These are phyloP conservation scores for Hypanus sabinus DNA, from an alignment of 2,113 vertebrate species.

Conservation along the genomic window DNA sequence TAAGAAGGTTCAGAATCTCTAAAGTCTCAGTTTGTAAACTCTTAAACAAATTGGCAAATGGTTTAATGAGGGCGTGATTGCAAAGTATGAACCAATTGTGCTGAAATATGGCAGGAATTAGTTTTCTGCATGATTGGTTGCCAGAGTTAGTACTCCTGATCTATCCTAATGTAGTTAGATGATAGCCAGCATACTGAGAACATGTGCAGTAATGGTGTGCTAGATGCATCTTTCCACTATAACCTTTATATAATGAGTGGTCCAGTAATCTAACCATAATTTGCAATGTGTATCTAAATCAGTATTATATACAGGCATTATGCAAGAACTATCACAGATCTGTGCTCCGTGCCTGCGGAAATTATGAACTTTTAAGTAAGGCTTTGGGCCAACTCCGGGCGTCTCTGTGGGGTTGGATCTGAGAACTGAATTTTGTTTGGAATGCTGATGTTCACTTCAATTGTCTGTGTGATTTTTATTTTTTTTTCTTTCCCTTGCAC, in stretches of 20 bases:
- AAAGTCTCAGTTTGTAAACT: not conserved
- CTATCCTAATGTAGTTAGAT: not conserved
- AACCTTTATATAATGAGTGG: not conserved
- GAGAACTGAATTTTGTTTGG: too few relatives aligned
- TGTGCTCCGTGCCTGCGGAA: too few relatives aligned
- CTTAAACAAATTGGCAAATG: not conserved
- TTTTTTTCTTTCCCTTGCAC: too few relatives aligned
- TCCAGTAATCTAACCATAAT: not conserved
- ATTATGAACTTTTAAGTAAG: too few relatives aligned
- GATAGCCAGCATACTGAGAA: not conserved
- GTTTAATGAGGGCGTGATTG: not conserved
- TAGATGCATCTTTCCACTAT: not conserved
- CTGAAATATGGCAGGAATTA: not conserved
- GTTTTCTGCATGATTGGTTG: not conserved
- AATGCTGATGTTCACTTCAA: too few relatives aligned
- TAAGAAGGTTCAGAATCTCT: not conserved
- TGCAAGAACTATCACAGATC: not conserved
- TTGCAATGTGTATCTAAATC: not conserved
- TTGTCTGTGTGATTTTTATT: too few relatives aligned
- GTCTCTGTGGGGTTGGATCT: too few relatives aligned
- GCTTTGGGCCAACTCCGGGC: too few relatives aligned
- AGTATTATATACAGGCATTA: not conserved
- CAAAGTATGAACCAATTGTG: not conserved
- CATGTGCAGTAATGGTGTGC: too few relatives aligned
- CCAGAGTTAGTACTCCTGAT: not conserved